Percentiles rank a stretch among this genome's conserved stretches.
phyloP scores from a whole-genome alignment of 1,140 invertebrate genomes.

The Caenorhabditis inopinata region DNA sequence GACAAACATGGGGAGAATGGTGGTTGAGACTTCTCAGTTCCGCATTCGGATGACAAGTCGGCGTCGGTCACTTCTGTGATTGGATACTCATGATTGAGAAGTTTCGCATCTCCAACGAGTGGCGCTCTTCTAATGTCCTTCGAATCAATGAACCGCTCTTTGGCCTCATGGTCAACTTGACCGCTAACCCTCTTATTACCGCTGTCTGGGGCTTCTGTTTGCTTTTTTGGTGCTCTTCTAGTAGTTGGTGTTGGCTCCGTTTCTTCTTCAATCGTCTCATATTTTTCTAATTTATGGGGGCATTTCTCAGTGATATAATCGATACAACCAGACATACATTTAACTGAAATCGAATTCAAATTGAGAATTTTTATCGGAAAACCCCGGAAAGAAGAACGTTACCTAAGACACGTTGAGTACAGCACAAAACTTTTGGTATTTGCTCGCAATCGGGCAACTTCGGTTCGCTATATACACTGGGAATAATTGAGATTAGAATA shows the following conservation, averaged over 20 bases:
- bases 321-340: constrained; percentile 58
- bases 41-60: constrained; percentile 54
- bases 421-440: constrained; percentile 60
- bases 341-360: constrained; percentile 39
- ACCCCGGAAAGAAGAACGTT: neutral
- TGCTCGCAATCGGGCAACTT: constrained; percentile 53
- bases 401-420: constrained; percentile 57
- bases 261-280: constrained; percentile 49
- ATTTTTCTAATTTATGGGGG: constrained; percentile 57
- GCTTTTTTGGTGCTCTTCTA: constrained; percentile 1
- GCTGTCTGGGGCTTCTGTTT: neutral
- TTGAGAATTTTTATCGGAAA: neutral
- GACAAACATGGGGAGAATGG: constrained; percentile 57
- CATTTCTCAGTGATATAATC: constrained; percentile 56
- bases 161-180: neutral
- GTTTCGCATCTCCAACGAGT: constrained; percentile 44
- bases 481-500: constrained; percentile 3
- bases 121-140: constrained; percentile 24
- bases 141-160: constrained; percentile 52
- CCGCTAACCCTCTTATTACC: constrained; percentile 1
- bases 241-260: constrained; percentile 30
- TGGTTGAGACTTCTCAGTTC: constrained; percentile 53
- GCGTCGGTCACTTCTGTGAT: constrained; percentile 56
- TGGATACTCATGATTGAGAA: constrained; percentile 52
- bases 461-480: constrained; percentile 36